A percentile compares a stretch with the other conserved stretches of the same genome.
These are phyloP conservation scores for Anolis carolinensis DNA, from an alignment of 2,113 vertebrate species.

Conservation along the genomic window DNA sequence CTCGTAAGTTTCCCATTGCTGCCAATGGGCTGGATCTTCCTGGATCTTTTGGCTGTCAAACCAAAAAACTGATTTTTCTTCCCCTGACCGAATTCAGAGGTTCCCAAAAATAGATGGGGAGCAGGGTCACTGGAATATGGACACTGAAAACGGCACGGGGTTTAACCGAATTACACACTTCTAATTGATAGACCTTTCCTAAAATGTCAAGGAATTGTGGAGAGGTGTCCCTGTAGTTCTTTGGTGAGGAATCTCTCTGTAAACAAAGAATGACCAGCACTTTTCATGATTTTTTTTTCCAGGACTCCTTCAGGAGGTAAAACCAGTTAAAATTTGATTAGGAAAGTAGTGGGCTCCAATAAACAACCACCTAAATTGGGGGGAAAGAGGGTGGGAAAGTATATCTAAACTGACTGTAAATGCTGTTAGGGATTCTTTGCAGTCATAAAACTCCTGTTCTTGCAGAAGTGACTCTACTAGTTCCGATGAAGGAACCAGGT, in stretches of 20 bases:
- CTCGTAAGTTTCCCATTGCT: too few relatives aligned
- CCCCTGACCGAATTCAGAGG: too few relatives aligned
- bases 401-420: not conserved
- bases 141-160: not conserved
- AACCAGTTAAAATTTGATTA: not conserved
- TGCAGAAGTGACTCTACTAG: too few relatives aligned
- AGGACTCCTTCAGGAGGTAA: not conserved
- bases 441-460: too few relatives aligned
- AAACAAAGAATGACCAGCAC: not conserved
- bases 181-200: not conserved
- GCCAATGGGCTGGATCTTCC: too few relatives aligned
- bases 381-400: not conserved
- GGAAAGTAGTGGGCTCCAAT: not conserved
- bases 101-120: too few relatives aligned
- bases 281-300: not conserved
- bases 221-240: not conserved
- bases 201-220: not conserved
- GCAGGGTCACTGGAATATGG: too few relatives aligned
- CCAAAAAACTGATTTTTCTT: too few relatives aligned
- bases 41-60: too few relatives aligned
- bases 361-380: not conserved
- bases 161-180: not conserved
- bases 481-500: too few relatives aligned
- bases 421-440: too few relatives aligned
- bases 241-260: not conserved